phyloP scores from a whole-genome alignment of 2,113 vertebrate genomes.

The Acrocephalus arundinaceus region DNA sequence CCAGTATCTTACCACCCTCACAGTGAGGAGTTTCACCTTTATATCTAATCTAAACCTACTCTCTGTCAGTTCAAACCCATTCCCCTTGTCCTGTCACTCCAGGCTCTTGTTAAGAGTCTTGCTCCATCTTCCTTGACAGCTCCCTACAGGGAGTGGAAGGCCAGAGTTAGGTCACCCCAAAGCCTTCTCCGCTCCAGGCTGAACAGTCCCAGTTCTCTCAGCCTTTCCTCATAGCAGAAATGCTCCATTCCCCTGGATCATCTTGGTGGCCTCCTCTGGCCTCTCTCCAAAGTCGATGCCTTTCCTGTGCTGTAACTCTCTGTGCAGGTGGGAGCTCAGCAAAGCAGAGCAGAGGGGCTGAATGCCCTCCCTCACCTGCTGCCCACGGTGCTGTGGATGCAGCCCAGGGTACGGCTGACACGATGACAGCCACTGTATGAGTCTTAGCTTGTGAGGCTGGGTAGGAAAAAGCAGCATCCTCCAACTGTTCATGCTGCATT shows the following conservation, averaged over 20 bases:
- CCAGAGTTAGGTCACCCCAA: not conserved
- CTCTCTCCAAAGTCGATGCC: rapidly evolving
- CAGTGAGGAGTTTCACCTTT: not conserved
- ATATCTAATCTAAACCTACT: not conserved
- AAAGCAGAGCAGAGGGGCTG: not conserved
- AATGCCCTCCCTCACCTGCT: not conserved
- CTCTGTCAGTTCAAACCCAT: not conserved
- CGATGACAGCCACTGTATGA: not conserved
- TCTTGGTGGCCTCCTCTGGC: not conserved
- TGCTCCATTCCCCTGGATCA: not conserved
- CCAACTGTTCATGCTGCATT: not conserved
- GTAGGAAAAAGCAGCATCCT: not conserved
- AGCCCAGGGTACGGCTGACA: not conserved
- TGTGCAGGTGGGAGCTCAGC: not conserved
- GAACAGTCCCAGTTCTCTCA: not conserved
- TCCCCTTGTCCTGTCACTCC: not conserved
- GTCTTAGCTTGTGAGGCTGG: not conserved
- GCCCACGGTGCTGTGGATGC: not conserved
- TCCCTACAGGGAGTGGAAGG: not conserved
- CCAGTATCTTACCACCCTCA: not conserved
- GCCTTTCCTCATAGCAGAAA: not conserved
- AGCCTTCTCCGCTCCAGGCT: not conserved
- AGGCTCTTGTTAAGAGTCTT: not conserved
- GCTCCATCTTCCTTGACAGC: not conserved
- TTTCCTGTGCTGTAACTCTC: not conserved